Evolutionary conservation across 2,888 invertebrate species (phyloP), one percentile per base, ranked within the genome.

Genomic region (Eristalinus aeneus): DNA sequence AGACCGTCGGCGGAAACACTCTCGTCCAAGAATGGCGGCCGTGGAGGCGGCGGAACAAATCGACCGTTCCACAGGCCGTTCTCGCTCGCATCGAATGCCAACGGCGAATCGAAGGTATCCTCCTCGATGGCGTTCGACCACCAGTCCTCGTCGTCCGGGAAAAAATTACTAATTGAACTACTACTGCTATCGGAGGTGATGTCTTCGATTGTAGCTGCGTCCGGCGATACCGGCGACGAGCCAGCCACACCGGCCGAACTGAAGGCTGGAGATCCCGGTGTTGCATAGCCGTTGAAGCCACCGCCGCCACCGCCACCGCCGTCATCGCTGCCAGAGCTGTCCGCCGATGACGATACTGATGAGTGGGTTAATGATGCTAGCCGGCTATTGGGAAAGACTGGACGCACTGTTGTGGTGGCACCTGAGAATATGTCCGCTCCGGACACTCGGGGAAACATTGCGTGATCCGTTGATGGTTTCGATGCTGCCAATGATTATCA

Each of bases 1-100:
- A 95, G 94, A 82, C 95, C 95, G 92, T 95, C 95, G 83, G 95
- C 94, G 88, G 94, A 93, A 88, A 94, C 94, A 88, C 93, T 93
- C 88, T 95, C 95, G 90, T 95, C 95, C 88, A 95, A 93, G 91
- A 94, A 95, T 65, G 95, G 94, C 73, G 95, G 95, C 89, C 95
- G 93, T 36, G 95, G 95, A 78, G 95, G 95, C 83, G 95, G 95
- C 87, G 95, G 95, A 88, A 95, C 94, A 91, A 95, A 95, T 89
- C 93, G 91, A 76, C 93, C 93, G 89, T 92, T 93, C 92, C 92
- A 93, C 69, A 93, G 89, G 12, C 92, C 93, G 88, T 91, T 91
- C 88, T 92, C 92, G 89, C 93, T 92, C 88, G 92, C 91, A 89
- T 93, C 93, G 89, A 93, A 92, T 74, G 92, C 92, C 90, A 93